Percentiles rank a stretch among this genome's conserved stretches.
Conservation (phyloP, 2,888 invertebrate species). For the Acleris cristana region DNA sequence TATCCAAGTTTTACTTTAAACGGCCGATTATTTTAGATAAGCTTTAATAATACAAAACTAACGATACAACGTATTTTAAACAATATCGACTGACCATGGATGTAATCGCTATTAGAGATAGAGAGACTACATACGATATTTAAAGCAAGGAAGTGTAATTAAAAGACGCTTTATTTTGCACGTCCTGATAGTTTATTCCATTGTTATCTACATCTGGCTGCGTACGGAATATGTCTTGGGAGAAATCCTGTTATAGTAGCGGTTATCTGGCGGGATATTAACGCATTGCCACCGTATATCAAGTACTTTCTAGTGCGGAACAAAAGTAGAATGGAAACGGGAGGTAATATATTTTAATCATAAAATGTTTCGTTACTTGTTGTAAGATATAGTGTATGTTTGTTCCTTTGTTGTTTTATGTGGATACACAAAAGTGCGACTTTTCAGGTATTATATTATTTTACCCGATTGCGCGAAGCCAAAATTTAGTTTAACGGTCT, state of each 20-base stretch:
- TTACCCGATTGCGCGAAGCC: too few relatives aligned
- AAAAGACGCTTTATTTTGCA: slow-evolving; percentile 69
- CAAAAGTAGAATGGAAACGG: slow-evolving; percentile 21
- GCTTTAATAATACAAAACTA: too few relatives aligned
- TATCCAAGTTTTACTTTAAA: slow-evolving; percentile 54
- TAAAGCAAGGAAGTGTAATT: slow-evolving; percentile 69
- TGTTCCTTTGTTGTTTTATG: too few relatives aligned
- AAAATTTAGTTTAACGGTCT: too few relatives aligned
- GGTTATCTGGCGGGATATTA: slow-evolving; percentile 59
- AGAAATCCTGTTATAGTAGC: slow-evolving; percentile 55
- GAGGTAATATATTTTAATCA: neutral
- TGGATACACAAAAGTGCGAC: too few relatives aligned
- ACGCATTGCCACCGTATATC: slow-evolving; percentile 64
- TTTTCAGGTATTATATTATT: too few relatives aligned
- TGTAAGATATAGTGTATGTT: neutral
- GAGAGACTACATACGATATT: slow-evolving; percentile 67
- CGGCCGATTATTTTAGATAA: too few relatives aligned
- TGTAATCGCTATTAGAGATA: slow-evolving; percentile 59
- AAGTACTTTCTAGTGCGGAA: slow-evolving; percentile 41
- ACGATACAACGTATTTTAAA: too few relatives aligned
- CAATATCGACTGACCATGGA: too few relatives aligned
- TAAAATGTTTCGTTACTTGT: neutral
- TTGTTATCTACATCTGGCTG: slow-evolving; percentile 65
- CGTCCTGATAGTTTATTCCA: slow-evolving; percentile 55
- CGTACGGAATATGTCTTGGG: slow-evolving; percentile 58